Percentiles rank a stretch among this genome's conserved stretches.
These are phyloP conservation scores for Turnix velox DNA, from an alignment of 2,113 vertebrate genomes.

Conservation along the genomic window DNA sequence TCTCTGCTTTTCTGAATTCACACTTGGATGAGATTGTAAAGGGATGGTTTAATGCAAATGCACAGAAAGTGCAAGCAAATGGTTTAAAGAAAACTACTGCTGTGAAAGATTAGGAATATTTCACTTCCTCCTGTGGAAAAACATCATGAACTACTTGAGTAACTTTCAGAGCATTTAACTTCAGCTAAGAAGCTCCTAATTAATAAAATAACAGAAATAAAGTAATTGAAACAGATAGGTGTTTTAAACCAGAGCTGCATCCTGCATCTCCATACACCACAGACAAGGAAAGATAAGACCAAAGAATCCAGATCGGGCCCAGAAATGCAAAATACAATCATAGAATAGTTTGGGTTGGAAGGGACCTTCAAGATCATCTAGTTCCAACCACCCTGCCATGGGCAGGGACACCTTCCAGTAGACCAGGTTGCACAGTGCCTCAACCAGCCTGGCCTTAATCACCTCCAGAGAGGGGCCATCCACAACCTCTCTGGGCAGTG, in stretches of 20 bases:
- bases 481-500: no score
- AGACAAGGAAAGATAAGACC: neutral
- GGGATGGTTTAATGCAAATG: neutral
- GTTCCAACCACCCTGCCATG: no score
- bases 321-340: no score
- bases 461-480: no score
- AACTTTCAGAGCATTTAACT: neutral
- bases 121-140: neutral
- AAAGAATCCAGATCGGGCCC: neutral
- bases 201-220: neutral
- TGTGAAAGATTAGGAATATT: neutral
- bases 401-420: no score
- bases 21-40: neutral
- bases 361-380: no score
- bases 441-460: no score
- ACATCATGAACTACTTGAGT: neutral
- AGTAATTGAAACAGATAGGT: neutral
- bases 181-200: neutral
- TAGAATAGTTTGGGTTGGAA: no score
- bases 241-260: neutral
- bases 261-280: neutral
- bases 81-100: neutral
- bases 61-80: neutral
- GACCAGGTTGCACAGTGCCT: no score
- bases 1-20: neutral